These are phyloP conservation scores for Dermochelys coriacea DNA, from an alignment of 2,797 vertebrate species.

Conservation along the genomic window DNA sequence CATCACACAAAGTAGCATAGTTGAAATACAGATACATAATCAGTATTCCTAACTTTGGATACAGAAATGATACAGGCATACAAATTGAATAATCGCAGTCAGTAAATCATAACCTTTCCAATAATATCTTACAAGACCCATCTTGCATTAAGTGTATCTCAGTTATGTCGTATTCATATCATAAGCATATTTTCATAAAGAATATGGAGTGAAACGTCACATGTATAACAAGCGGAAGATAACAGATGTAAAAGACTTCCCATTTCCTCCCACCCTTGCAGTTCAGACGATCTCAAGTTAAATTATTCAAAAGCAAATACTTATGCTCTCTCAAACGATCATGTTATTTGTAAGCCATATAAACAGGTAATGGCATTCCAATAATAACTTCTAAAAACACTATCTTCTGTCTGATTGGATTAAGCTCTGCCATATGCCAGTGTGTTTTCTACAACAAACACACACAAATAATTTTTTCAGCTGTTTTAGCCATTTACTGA, in stretches of 20 bases:
- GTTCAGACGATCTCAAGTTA: neutral
- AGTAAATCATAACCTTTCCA: no score
- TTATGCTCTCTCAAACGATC: conserved; percentile 2
- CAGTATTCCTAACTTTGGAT: no score
- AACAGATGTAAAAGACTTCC: neutral
- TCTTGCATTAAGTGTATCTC: no score
- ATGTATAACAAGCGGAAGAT: neutral
- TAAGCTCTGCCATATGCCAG: neutral
- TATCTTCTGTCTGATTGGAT: neutral
- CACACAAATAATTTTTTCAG: neutral
- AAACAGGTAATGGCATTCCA: conserved; percentile 49
- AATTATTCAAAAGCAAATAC: conserved; percentile 30
- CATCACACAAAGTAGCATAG: no score
- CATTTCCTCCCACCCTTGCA: neutral
- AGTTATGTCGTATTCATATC: no score
- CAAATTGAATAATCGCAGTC: no score
- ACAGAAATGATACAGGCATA: no score
- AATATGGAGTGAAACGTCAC: no score
- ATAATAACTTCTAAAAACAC: conserved; percentile 26
- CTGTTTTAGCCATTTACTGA: neutral
- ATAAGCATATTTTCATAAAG: no score
- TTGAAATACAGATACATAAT: no score
- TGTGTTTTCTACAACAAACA: neutral
- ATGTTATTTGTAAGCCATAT: conserved; percentile 39
- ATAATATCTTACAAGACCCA: no score